Evolutionary conservation across 2,888 invertebrate genomes (phyloP).

Genomic region (Melanostoma mellinum): DNA sequence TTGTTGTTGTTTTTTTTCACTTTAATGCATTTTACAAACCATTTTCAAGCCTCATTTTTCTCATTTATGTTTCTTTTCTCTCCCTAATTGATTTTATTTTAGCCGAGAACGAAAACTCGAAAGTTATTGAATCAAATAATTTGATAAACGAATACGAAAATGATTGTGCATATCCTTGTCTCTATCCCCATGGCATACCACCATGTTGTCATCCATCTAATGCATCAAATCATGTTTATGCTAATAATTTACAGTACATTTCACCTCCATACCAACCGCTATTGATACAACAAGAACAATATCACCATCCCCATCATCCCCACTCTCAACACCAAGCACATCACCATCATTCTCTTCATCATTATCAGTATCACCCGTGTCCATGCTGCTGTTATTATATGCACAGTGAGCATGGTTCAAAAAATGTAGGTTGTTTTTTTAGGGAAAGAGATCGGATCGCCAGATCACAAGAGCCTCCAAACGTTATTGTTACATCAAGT

Average conservation of each 20-base stretch:
- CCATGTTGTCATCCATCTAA: constrained; percentile 76
- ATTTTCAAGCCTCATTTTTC: constrained; percentile 53
- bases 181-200: constrained; percentile 77
- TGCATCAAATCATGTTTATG: constrained; percentile 66
- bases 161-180: constrained; percentile 77
- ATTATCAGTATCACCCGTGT: constrained; percentile 54
- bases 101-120: constrained; percentile 82
- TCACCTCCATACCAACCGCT: constrained; percentile 23
- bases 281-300: constrained; percentile 46
- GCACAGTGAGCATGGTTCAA: constrained; percentile 74
- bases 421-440: constrained; percentile 65
- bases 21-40: constrained; percentile 47
- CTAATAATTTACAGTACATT: constrained; percentile 74
- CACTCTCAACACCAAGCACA: constrained; percentile 73
- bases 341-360: constrained; percentile 55
- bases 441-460: constrained; percentile 73
- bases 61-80: constrained; percentile 68
- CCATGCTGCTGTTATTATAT: constrained; percentile 60
- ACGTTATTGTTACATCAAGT: constrained; percentile 80
- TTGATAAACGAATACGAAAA: constrained; percentile 71
- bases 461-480: constrained; percentile 78
- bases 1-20: constrained; percentile 37
- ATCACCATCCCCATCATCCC: constrained; percentile 77
- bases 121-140: constrained; percentile 77
- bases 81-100: constrained; percentile 74